Base-by-base conservation (phyloP, 2,888 invertebrate genomes). In the Plebejus melissa region DNA sequence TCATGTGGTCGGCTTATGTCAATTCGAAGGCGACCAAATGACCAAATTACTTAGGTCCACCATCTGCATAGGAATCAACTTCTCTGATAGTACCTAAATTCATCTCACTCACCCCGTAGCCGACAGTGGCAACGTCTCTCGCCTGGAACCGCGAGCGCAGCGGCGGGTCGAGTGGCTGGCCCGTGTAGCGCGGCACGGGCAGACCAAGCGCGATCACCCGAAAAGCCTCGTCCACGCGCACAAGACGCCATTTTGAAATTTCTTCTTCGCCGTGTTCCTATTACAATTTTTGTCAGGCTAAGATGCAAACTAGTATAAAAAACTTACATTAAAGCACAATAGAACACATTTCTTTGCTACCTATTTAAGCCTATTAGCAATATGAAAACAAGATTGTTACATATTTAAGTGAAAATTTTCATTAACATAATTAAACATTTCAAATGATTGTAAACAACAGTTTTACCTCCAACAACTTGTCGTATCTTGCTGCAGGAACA, bases 81-180 rank as follows among this genome's bases (percentile, higher is more conserved):
- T 22, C 22, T 22, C 22, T 22, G 22, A 22, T 22, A 22, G 28
- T 22, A 11, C 1, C 11, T 13, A 28, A 4, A 1, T 13, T 22
- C 22, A 50, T 50, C 32, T 11, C 22, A 84, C 91, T 91, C 87
- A 96, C 96, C 93, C 95, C 94, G 86, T 95, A 97, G 22, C 95
- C 94, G 79, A 94, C 89, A 76, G 94, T 91, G 75, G 95, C 93
- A 78, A 99, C 95, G 88, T 98, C 97, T 85, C 98, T 94, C 0
- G 98, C 98, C 89, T 99, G 99, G 88, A 99, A 99, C 77, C 99
- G 94, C 0, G 99, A 99, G 76, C 99, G 94, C 50, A 99, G 93
- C 0, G 99, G 99, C 36, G 99, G 99, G 93, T 99, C 99, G 57
- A 99, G 93, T 0, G 99, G 98, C 87, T 99, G 98, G 4, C 99